Evolutionary conservation across 2,113 vertebrate genomes (phyloP), one percentile per base, ranked within the genome.

Genomic region (Tauraco erythrolophus): DNA sequence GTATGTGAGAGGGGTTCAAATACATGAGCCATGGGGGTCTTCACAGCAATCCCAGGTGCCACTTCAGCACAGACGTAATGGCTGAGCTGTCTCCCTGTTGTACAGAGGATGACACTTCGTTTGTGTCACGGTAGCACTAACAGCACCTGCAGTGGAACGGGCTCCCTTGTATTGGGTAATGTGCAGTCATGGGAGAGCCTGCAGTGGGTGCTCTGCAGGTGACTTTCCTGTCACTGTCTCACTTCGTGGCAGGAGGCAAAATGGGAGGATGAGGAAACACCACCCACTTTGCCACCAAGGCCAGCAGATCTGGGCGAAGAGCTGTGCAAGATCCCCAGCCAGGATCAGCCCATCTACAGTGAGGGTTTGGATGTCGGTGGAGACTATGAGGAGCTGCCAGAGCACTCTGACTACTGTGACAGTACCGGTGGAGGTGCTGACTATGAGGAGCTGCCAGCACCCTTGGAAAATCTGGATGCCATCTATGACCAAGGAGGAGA

Each of bases 341-440:
- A 84, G 30, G 96, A 94, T 53, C 85, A 97, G 37, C 97, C 98
- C 2, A 96, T 95, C 6, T 85, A 68, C 53, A 27, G 27, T 4
- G n/a, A 92, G 22, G 96, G 58, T 46, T 5, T 90, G 9, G 98
- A 96, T 6, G 48, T 22, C 1, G 16, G 41, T 30, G 98, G 84
- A 62, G 98, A 98, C 19, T 99, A 99, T 17, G 98, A 99, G 66
- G 98, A 98, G 18, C 77, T 99, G 13, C 95, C 19, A 7, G 94
- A 96, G 31, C 50, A 72, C 19, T 60, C 57, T 25, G 89, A 77
- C 53, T 84, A 87, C 45, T 89, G 65, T 16, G 88, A 95, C 11
- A 58, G 85, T 33, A 16, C 23, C 61, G 75, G 9, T 39, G 94
- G 81, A 56, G 94, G 82, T 6, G 98, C 94, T 33, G 95, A 97